Evolutionary conservation across 2,888 invertebrate species (phyloP).

Genomic region (Pachymerium ferrugineum): DNA sequence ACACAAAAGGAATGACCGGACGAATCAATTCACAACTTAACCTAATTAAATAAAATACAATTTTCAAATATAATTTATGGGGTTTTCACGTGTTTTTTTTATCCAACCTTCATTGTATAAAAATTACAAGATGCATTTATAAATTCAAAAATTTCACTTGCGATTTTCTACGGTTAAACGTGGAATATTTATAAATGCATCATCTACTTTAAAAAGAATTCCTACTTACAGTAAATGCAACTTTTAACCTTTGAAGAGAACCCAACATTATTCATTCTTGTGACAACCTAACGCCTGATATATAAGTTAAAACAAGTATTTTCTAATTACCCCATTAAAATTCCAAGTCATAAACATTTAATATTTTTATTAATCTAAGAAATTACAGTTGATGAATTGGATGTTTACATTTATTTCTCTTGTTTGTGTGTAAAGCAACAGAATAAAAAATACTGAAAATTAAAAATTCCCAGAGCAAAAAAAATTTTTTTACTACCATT

Average conservation of each 20-base stretch:
- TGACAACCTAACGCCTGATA: too few relatives aligned
- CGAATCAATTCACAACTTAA: background rate
- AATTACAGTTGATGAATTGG: conserved; percentile 23
- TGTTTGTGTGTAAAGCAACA: conserved; percentile 6
- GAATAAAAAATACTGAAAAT: background rate
- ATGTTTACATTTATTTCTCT: background rate
- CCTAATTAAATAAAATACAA: background rate
- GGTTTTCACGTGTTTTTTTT: too few relatives aligned
- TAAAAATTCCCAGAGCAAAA: background rate
- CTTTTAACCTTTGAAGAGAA: background rate
- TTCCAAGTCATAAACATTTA: background rate
- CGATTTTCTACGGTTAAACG: too few relatives aligned
- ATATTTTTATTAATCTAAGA: conserved; percentile 27
- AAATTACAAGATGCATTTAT: too few relatives aligned
- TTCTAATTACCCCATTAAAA: too few relatives aligned
- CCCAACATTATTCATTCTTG: too few relatives aligned
- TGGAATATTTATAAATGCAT: too few relatives aligned
- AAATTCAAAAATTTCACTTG: too few relatives aligned
- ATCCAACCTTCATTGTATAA: too few relatives aligned
- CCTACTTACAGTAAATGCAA: conserved; percentile 2
- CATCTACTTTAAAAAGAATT: too few relatives aligned
- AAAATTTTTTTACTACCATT: background rate
- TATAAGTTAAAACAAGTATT: too few relatives aligned
- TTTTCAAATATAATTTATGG: background rate
- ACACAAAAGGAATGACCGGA: conserved; percentile 3